phyloP scores from a whole-genome alignment of 2,113 vertebrate genomes.

The Bombycilla garrulus region DNA sequence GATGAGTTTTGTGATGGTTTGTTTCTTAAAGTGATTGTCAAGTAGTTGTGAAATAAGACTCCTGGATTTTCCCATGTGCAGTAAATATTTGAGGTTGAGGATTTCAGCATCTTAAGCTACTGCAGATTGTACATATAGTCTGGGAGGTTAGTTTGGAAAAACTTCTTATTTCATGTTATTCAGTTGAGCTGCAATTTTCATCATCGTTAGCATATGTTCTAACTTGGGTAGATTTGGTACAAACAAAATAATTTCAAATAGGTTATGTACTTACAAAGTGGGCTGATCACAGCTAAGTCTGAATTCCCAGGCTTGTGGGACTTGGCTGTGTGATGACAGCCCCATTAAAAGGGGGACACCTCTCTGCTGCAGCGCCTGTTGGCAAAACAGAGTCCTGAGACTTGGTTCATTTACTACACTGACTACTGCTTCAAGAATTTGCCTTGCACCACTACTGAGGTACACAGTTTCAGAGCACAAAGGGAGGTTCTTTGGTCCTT shows the following conservation, averaged over 20 bases:
- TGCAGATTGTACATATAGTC: not conserved
- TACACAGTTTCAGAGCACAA: not conserved
- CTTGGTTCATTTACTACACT: fast-evolving
- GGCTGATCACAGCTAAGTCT: not conserved
- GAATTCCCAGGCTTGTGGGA: not conserved
- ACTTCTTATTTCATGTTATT: not conserved
- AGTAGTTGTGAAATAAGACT: not conserved
- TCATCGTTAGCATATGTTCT: not conserved
- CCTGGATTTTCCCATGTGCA: not conserved
- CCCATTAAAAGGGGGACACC: not conserved
- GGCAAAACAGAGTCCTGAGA: not conserved
- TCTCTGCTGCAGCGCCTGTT: not conserved
- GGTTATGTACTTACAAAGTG: not conserved
- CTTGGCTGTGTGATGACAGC: not conserved
- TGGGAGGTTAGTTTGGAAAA: not conserved
- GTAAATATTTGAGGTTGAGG: not conserved
- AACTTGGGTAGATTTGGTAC: not conserved
- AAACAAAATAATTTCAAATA: not conserved
- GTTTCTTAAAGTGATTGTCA: not conserved
- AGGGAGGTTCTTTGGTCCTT: not conserved
- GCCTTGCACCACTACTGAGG: not conserved
- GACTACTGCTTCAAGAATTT: not conserved
- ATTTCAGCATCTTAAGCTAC: not conserved
- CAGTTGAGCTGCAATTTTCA: not conserved
- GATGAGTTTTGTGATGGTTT: not conserved